Percentiles rank a stretch among this genome's conserved stretches.
Evolutionary conservation across 2,797 vertebrate species (phyloP).

Genomic region (Myioborus miniatus): DNA sequence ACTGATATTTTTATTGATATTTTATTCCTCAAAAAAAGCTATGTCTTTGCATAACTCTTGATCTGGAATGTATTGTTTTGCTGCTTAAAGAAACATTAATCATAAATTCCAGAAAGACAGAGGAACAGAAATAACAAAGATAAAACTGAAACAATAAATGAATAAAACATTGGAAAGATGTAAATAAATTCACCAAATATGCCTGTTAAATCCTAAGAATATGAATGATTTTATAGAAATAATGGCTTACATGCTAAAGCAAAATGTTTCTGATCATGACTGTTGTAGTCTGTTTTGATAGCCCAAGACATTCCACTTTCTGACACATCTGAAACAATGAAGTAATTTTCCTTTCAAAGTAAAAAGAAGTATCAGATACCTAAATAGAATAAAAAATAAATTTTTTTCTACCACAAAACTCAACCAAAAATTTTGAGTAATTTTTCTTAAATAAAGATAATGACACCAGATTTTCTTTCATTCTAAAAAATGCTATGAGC

Average conservation of each 20-base stretch:
- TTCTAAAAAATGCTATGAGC: background rate
- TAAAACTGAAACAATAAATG: slow-evolving; percentile 37
- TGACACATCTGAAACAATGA: background rate
- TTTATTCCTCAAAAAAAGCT: slow-evolving; percentile 25
- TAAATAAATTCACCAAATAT: slow-evolving; percentile 46
- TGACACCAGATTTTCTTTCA: background rate
- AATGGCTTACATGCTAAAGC: slow-evolving; percentile 33
- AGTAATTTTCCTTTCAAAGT: slow-evolving; percentile 21
- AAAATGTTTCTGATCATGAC: slow-evolving; percentile 30
- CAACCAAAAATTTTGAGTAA: background rate
- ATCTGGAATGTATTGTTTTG: slow-evolving; percentile 33
- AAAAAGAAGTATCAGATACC: background rate
- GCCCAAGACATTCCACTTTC: background rate
- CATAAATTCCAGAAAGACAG: slow-evolving; percentile 44
- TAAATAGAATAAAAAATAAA: background rate
- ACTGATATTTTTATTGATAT: slow-evolving; percentile 22
- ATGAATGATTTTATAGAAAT: slow-evolving; percentile 27
- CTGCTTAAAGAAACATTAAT: slow-evolving; percentile 57
- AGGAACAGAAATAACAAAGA: slow-evolving; percentile 46
- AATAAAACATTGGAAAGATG: slow-evolving; percentile 53
- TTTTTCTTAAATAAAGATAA: background rate
- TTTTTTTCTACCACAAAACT: background rate
- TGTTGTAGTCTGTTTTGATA: slow-evolving; percentile 34
- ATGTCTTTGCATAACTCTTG: slow-evolving; percentile 35
- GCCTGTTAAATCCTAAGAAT: slow-evolving; percentile 10